Base-by-base conservation (phyloP, 2,888 invertebrate genomes). In the Hedychridium roseum region DNA sequence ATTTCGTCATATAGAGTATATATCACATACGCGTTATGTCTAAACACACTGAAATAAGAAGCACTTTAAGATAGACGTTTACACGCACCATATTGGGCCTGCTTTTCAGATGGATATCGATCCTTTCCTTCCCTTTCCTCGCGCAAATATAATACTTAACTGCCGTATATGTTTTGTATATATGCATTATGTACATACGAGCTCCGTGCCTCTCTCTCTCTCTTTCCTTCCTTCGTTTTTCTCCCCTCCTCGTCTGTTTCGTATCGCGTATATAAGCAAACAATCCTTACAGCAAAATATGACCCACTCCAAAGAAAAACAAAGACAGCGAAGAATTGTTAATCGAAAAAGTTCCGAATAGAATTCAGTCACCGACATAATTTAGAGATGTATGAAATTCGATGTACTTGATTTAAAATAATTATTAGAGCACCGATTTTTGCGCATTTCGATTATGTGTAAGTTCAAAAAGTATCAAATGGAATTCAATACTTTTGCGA, bases 1-100 rank as follows among this genome's bases (percentile, higher is more conserved):
- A 70, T 73, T 66, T 70, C 64, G 66, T 72, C 71, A 76, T 78
- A 77, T 77, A 78, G 72, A 75, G n/a, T n/a, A 76, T 77, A 78
- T 79, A 78, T 78, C 78, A 79, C 78, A 78, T 78, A 78, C 76
- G 78, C 75, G 71, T 78, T 79, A 78, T 71, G 69, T 76, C 78
- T 79, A 79, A 78, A 78, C 76, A 78, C 78, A 78, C 76, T 74
- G 77, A 79, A 78, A 78, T 79, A 79, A 79, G 77, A 79, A 79
- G 78, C 78, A 79, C 78, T 79, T 79, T 76, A 78, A 78, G 78
- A 79, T 76, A 78, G 78, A 77, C 74, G 66, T 75, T 75, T 77
- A 78, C 77, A 68, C 73, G 71, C 71, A 72, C 68, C 74, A 71
- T 49, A 23, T 71, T 68, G 69, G 69, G 70, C 69, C 69, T 68